phyloP scores from a whole-genome alignment of 2,113 vertebrate species.

The Falco punctatus region DNA sequence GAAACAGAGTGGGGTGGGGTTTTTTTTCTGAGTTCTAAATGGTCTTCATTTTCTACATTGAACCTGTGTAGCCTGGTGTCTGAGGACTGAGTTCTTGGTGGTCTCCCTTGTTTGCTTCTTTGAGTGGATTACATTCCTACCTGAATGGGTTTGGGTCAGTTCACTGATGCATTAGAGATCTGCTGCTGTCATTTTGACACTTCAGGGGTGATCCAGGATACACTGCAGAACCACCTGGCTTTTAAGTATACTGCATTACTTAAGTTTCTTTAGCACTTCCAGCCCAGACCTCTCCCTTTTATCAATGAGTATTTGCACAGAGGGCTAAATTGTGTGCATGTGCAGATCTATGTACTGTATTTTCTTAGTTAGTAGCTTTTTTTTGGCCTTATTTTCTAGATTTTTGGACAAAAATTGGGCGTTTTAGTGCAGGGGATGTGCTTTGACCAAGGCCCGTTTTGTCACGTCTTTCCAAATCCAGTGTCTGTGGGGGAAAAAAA shows the following conservation, averaged over 20 bases:
- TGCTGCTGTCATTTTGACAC: not conserved
- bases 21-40: not conserved
- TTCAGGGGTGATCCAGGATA: not conserved
- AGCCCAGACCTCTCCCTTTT: not conserved
- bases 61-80: not conserved
- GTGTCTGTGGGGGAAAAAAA: not conserved
- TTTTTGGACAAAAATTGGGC: not conserved
- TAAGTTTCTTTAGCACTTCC: not conserved
- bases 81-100: not conserved
- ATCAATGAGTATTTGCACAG: not conserved
- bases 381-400: not conserved
- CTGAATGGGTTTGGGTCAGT: not conserved
- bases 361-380: not conserved
- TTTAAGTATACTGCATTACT: not conserved
- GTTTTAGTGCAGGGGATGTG: not conserved
- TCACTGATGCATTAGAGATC: not conserved
- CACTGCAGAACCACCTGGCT: not conserved
- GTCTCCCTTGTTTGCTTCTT: not conserved
- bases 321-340: not conserved
- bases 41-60: not conserved
- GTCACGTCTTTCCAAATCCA: not conserved
- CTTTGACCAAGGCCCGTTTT: not conserved
- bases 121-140: not conserved
- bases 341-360: not conserved
- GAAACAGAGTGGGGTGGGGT: not conserved